A percentile compares a stretch with the other conserved stretches of the same genome.
Evolutionary conservation across 2,888 invertebrate species (phyloP).

Genomic region (Drosophila trichaetosa): DNA sequence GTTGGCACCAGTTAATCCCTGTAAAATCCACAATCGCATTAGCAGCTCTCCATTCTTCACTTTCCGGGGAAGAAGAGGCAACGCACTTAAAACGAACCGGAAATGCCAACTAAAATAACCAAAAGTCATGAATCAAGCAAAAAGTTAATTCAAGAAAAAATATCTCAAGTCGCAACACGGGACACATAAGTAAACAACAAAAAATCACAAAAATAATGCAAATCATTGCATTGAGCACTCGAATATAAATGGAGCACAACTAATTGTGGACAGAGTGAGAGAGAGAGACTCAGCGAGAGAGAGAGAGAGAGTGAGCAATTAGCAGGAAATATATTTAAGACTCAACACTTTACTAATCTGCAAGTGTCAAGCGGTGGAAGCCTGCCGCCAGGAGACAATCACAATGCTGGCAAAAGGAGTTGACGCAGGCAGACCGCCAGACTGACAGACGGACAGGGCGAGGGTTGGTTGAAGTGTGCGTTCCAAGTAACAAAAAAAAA

Average conservation of each 20-base stretch:
- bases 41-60: not conserved
- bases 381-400: constrained; percentile 44
- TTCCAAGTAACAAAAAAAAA: constrained; percentile 56
- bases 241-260: constrained; percentile 71
- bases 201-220: constrained; percentile 60
- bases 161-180: constrained; percentile 27
- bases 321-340: constrained; percentile 77
- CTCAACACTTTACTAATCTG: constrained; percentile 83
- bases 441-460: constrained; percentile 23
- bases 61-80: constrained; percentile 26
- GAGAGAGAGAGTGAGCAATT: constrained; percentile 67
- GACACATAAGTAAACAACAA: constrained; percentile 50
- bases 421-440: constrained; percentile 61
- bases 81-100: constrained; percentile 47
- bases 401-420: constrained; percentile 64
- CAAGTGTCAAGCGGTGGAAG: constrained; percentile 81
- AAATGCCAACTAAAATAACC: constrained; percentile 63
- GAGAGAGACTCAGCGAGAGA: not conserved
- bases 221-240: constrained; percentile 60
- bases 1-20: constrained; percentile 16
- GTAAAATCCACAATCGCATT: constrained; percentile 33
- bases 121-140: constrained; percentile 82
- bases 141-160: constrained; percentile 81
- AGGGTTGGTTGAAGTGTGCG: constrained; percentile 75
- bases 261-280: constrained; percentile 55